Base-by-base conservation (phyloP, 2,888 invertebrate species). In the Nymphalis urticae region DNA sequence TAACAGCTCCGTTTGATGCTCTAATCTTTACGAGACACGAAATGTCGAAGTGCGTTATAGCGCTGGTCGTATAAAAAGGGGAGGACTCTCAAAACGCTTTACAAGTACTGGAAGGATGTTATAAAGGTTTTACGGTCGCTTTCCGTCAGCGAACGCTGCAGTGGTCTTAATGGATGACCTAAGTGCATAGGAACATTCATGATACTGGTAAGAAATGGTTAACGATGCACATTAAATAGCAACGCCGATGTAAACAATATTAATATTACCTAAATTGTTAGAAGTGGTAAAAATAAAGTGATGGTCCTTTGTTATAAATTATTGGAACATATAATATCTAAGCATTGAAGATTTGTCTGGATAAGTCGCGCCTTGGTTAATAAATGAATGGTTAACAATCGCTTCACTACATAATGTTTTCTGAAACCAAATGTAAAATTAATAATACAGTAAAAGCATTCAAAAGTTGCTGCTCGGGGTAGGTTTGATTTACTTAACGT, bases 21-120 rank as follows among this genome's bases (percentile, higher is more conserved):
- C 72, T 73, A 72, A 73, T 73, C 73, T 70, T 71, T 69, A 69
- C 58, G 70, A 69, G 72, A 73, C 72, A 73, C 69, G 72, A 72
- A 70, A 73, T 70, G 70, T 72, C 71, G 71, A 86, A 83, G 82
- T 83, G 80, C 77, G 77, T 81, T 83, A 82, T 89, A 85, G 85
- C 87, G 83, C 77, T 77, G 85, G 85, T 87, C 88, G 78, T 84
- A 90, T 90, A 90, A 89, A 89, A 86, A 81, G 80, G 82, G 80
- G 81, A 86, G 82, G 83, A 87, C 82, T 87, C 86, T 88, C 84
- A 86, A 90, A 91, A 87, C 89, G 91, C 82, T 91, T 91, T 91
- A 92, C 90, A 91, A 91, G 92, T 90, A 86, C 87, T 91, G 89
- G 90, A 90, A 90, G 91, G 91, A 91, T 90, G 90, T 91, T 90